Base-by-base conservation (phyloP, 2,113 vertebrate genomes). In the Australoheros scitulus region DNA sequence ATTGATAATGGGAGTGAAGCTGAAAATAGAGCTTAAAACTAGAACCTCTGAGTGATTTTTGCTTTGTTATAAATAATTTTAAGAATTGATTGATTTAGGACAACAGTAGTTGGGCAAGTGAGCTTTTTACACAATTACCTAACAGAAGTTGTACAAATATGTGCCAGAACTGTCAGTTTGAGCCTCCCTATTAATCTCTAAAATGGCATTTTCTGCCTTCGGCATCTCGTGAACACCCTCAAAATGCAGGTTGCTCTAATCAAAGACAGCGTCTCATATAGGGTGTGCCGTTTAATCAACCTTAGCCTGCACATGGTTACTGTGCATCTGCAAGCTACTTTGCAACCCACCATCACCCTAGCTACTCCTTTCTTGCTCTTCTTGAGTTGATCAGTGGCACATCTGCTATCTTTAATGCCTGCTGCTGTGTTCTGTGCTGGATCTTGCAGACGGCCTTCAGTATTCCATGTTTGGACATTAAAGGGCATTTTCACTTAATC, bases 1-100 rank as follows among this genome's bases (percentile, higher is more conserved):
- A 57, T 24, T 89, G 43, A 77, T 43, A 70, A 47, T 24, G 13
- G 80, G 57, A 79, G 56, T 18, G 3, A 14, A 24, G 26, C 47
- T 86, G 74, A 63, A 64, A 80, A 64, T 14, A 20, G 60, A 43
- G 7, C 79, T 63, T 58, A 61, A 79, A 75, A 26, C 76, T 65
- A 22, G 8, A 79, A 61, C 17, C 75, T 79, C 63, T 0, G 7
- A 10, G 24, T 26, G 11, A 34, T 34, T 83, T 79, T 6, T 36
- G 4, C 13, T 52, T 52, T 32, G 17, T n/a, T 72, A 55, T 34
- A 26, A 72, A 55, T 72, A 55, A 55, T 72, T 72, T 72, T 72
- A 55, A 47, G 26, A 55, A 14, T 55, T 20, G 47, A 55, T 29
- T 55, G 68, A 72, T 34, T 72, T 72, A 72, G 26, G 32, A 29